Conservation (phyloP, 2,113 vertebrate genomes). For the Baryphthengus martii region DNA sequence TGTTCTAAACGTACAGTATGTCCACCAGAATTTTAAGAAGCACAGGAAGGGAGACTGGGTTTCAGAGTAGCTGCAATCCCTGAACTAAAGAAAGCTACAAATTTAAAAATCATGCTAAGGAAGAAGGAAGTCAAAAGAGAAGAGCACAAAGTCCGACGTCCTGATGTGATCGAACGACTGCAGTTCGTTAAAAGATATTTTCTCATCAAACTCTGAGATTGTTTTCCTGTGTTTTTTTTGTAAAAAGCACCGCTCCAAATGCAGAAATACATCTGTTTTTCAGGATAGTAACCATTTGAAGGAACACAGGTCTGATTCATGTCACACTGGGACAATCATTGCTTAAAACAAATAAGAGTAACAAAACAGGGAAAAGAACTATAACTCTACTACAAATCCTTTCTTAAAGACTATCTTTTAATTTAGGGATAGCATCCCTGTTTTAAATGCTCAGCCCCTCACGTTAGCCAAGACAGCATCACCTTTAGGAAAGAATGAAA, state of each 20-base stretch:
- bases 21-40: background rate
- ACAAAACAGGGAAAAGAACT: background rate
- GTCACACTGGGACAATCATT: background rate
- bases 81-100: background rate
- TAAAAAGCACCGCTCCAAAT: background rate
- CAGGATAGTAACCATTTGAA: background rate
- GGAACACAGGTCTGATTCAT: background rate
- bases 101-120: background rate
- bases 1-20: background rate
- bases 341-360: background rate
- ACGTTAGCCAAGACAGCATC: background rate
- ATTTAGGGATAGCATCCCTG: too few species aligned
- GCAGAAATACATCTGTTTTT: background rate
- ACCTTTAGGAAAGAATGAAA: background rate
- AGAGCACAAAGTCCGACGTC: background rate
- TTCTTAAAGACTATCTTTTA: background rate
- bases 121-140: background rate
- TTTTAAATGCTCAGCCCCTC: background rate
- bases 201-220: background rate
- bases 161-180: background rate
- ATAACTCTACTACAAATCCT: background rate
- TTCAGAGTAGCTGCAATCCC: background rate
- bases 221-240: background rate
- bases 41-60: rapidly evolving
- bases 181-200: background rate